Base-by-base conservation (phyloP, 2,888 invertebrate genomes). In the Aspidapion aeneum region DNA sequence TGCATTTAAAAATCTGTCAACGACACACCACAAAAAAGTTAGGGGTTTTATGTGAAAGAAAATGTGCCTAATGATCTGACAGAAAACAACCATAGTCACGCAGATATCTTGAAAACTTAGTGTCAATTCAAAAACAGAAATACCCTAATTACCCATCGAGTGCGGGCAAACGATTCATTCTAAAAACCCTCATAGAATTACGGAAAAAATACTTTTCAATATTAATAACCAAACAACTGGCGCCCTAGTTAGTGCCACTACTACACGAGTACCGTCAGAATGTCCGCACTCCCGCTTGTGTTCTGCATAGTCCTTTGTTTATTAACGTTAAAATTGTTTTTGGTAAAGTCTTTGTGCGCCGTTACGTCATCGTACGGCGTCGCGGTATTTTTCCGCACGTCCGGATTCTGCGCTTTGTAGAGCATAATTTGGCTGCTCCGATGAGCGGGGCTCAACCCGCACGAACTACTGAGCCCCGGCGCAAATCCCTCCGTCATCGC, bases 361-460 rank as follows among this genome's bases (percentile, higher is more conserved):
- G 81, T 79, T 17, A 79, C 78, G 78, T 86, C 86, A 72, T 82
- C 82, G 67, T 82, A 81, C 3, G 35, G 35, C 2, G 86, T 84
- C 65, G 90, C 90, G 59, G 91, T 92, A 80, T 91, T 92, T 81
- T 93, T 93, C 74, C 90, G 86, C 78, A 91, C 90, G 78, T 93
- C 93, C 58, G 90, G 87, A 79, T 92, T 91, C 77, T 91, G 92
- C 66, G 93, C 90, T 82, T 94, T 93, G 81, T 91, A 92, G 67
- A 92, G 83, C 78, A 89, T 82, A 71, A 90, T 87, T 74, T 87
- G 85, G 66, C 85, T 86, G 74, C 82, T 84, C 54, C 85, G 80
- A 73, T 85, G 85, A 20, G 79, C 77, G 17, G 80, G 77, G 66
- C 79, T 80, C 22, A 81, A 70, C 12, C 80, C 80, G 60, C 79